These are phyloP conservation scores for Garrulus glandarius DNA, from an alignment of 2,797 vertebrate genomes.

Conservation along the genomic window DNA sequence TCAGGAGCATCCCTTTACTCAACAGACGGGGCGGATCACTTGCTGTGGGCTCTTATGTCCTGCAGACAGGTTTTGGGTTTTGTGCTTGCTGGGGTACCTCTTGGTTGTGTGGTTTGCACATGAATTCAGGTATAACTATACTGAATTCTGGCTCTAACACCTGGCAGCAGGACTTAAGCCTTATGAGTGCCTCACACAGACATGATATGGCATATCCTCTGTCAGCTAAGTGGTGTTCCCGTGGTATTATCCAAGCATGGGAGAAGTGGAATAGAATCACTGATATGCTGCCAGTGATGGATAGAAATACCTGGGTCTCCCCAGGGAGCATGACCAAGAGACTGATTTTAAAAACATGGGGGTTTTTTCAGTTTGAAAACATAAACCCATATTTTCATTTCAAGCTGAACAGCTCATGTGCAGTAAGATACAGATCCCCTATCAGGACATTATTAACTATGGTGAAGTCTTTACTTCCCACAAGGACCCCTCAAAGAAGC, in stretches of 20 bases:
- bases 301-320: neutral
- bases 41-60: neutral
- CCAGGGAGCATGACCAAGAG: neutral
- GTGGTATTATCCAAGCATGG: neutral
- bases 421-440: neutral
- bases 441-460: neutral
- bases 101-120: neutral
- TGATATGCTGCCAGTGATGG: neutral
- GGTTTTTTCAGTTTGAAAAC: neutral
- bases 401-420: neutral
- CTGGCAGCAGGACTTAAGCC: neutral
- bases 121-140: neutral
- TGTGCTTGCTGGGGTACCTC: neutral
- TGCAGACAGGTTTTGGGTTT: neutral
- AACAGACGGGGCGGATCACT: fast-evolving
- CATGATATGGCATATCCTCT: neutral
- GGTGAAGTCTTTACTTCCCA: neutral
- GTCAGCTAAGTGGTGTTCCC: neutral
- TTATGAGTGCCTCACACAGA: neutral
- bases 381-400: neutral
- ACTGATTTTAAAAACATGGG: neutral
- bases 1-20: neutral
- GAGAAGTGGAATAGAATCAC: neutral
- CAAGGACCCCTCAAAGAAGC: neutral
- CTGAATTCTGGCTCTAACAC: neutral